Percentiles rank a stretch among this genome's conserved stretches.
Evolutionary conservation across 2,888 invertebrate genomes (phyloP).

Genomic region (Coenonympha arcania): DNA sequence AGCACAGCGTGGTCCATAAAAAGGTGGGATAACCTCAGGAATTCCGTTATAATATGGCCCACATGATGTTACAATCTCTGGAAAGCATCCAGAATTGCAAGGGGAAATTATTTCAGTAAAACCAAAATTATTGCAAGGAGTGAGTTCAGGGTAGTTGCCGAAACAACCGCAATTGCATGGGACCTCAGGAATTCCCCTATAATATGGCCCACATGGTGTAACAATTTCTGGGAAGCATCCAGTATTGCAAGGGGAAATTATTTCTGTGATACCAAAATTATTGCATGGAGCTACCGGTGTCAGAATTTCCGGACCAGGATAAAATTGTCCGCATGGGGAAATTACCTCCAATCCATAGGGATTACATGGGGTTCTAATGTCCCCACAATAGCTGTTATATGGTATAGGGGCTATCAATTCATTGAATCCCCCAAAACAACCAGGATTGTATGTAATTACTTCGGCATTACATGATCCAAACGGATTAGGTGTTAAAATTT

Average conservation of each 20-base stretch:
- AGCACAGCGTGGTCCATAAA: not conserved
- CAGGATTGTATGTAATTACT: not conserved
- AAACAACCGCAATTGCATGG: not conserved
- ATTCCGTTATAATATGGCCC: not conserved
- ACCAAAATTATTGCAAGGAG: not conserved
- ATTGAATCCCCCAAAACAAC: not conserved
- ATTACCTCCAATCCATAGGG: not conserved
- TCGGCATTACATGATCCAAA: not conserved
- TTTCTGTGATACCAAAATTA: not conserved
- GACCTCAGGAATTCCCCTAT: slow-evolving; percentile 9
- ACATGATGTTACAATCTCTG: not conserved
- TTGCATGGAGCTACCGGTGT: not conserved
- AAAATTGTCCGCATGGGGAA: not conserved
- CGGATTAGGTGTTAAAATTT: not conserved
- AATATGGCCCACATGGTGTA: not conserved
- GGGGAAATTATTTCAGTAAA: too few species aligned
- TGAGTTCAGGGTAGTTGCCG: not conserved
- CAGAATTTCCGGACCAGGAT: not conserved
- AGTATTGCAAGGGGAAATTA: not conserved
- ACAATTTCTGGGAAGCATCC: not conserved
- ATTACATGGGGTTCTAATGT: not conserved
- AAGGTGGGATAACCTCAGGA: slow-evolving; percentile 15
- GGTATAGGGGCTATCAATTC: not conserved
- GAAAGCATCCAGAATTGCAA: not conserved
- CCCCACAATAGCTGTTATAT: not conserved